phyloP scores from a whole-genome alignment of 2,113 vertebrate genomes.

The Dendropsophus ebraccatus region DNA sequence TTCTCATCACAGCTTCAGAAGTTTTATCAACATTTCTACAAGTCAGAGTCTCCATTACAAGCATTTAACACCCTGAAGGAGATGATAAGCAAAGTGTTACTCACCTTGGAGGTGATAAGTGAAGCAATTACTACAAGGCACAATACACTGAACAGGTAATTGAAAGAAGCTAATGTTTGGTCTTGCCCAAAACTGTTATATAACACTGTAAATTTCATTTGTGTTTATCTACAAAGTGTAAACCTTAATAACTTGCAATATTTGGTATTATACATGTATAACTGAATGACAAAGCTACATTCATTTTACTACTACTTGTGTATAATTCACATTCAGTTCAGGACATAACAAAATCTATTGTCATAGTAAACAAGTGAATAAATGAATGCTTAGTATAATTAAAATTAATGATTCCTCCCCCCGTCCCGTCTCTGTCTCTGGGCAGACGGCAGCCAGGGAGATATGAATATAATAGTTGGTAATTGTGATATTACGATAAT shows the following conservation, averaged over 20 bases:
- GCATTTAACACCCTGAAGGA: constrained; percentile 80
- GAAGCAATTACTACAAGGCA: constrained; percentile 64
- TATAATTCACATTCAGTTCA: not conserved
- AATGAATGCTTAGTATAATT: not conserved
- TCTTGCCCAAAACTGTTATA: not conserved
- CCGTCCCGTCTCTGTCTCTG: no score
- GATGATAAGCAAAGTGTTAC: constrained; percentile 81
- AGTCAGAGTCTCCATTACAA: constrained; percentile 71
- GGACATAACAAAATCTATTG: no score
- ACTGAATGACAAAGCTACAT: not conserved
- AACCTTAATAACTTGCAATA: not conserved
- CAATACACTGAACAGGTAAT: constrained; percentile 73
- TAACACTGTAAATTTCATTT: not conserved
- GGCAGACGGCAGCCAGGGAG: no score
- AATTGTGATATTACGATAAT: no score
- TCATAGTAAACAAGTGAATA: not conserved
- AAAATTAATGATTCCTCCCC: no score
- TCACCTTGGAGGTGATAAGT: constrained; percentile 74
- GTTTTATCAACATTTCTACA: constrained; percentile 84
- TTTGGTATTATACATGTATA: no score
- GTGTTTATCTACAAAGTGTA: not conserved
- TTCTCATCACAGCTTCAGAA: constrained; percentile 77
- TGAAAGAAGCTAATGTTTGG: not conserved
- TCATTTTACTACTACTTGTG: not conserved
- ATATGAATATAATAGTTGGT: no score